These are phyloP conservation scores for Pygocentrus nattereri DNA, from an alignment of 2,797 vertebrate species.

Conservation along the genomic window DNA sequence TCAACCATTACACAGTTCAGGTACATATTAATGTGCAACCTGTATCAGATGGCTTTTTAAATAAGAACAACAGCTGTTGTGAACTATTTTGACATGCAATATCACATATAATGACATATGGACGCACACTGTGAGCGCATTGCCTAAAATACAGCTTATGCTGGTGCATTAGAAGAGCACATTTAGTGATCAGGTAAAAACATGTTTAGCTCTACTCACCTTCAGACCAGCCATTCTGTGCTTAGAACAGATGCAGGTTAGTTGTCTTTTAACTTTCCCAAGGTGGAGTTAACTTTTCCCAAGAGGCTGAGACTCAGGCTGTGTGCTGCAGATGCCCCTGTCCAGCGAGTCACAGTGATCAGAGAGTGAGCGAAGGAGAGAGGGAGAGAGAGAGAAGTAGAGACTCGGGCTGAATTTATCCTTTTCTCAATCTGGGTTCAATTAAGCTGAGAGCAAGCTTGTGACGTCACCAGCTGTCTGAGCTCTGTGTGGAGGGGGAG, in stretches of 20 bases:
- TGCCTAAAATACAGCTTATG: too few relatives aligned
- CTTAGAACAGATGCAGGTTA: not conserved
- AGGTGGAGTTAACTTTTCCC: not conserved
- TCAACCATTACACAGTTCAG: not conserved
- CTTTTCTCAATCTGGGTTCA: slow-evolving; percentile 82
- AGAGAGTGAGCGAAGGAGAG: slow-evolving; percentile 25
- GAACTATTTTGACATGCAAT: not conserved
- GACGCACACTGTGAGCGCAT: not conserved
- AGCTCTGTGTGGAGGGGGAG: slow-evolving; percentile 24
- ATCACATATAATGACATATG: not conserved
- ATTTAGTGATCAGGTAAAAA: not conserved
- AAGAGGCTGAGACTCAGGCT: not conserved
- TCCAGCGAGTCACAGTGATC: slow-evolving; percentile 10
- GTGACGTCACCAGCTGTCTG: slow-evolving; percentile 70
- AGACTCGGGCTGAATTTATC: slow-evolving; percentile 70
- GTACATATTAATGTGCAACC: not conserved
- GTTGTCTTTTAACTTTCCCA: slow-evolving; percentile 34
- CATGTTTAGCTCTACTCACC: slow-evolving; percentile 67
- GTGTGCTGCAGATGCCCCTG: slow-evolving; percentile 19
- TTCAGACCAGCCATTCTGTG: slow-evolving; percentile 75
- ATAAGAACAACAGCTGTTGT: not conserved
- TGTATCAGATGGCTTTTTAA: not conserved
- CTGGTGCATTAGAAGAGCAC: too few relatives aligned
- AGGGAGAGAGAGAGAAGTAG: slow-evolving; percentile 22
- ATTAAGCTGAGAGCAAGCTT: slow-evolving; percentile 74